Base-by-base conservation (phyloP, 2,113 vertebrate genomes). In the Sitta europaea region DNA sequence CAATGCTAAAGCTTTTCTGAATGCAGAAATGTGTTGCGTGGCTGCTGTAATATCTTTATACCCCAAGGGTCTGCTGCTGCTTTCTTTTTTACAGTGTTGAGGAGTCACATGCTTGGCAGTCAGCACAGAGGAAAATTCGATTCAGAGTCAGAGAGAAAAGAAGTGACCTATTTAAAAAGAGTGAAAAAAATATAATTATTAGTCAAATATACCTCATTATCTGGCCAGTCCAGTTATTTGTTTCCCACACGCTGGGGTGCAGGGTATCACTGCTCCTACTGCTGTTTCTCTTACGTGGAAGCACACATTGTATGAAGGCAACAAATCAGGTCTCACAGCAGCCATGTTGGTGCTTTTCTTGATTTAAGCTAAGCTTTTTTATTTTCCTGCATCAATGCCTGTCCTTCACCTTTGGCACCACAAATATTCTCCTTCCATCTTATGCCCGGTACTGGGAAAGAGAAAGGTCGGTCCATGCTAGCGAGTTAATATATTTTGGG, bases 61-160 rank as follows among this genome's bases (percentile, higher is more conserved):
- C 88, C 94, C 95, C 78, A 87, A 86, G 92, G 93, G 84, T 92
- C 91, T 95, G 80, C 94, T 96, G 89, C 81, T 85, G 72, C 31
- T 86, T 94, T 92, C 55, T 92, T 65, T 94, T 95, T 73, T 76
- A 48, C 45, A 90, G 88, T 53, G 23, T 61, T 2, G 33, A 67
- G 78, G 33, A 86, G 73, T 96, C 94, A 96, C 88, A 95, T 91
- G 86, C 70, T 94, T 94, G 88, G 83, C 65, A 63, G 36, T 88
- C 38, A 63, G 48, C 71, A 80, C 48, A 71, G 73, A 85, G 81
- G 77, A 94, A 90, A 89, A 93, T 77, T 72, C 2, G 0, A 55
- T 87, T 85, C 67, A 77, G 78, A 93, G 38, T 65, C 77, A 45
- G 43, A 84, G 29, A 86, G 27, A 28, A 94, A 74, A 93, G 70